phyloP scores from a whole-genome alignment of 2,888 invertebrate genomes.

The Hyalella azteca region DNA sequence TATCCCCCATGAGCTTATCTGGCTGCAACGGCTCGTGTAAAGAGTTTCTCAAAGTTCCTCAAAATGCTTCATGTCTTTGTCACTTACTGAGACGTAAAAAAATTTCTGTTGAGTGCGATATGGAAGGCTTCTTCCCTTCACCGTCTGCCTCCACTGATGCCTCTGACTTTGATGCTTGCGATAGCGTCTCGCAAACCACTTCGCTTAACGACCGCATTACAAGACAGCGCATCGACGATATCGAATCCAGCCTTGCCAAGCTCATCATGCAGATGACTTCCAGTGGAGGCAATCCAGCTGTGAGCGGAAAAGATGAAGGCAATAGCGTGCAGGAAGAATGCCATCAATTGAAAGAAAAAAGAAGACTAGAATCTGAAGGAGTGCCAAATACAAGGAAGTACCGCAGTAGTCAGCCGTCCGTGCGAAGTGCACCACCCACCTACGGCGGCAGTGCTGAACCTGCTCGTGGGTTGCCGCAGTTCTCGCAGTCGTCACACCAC shows the following conservation, averaged over 20 bases:
- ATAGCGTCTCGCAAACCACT: background rate
- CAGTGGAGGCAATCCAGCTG: background rate
- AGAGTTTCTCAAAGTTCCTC: conserved; percentile 16
- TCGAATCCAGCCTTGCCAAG: background rate
- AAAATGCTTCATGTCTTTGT: background rate
- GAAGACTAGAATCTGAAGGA: no score
- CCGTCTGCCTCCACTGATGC: background rate
- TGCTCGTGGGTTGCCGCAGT: background rate
- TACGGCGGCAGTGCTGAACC: background rate
- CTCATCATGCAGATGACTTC: background rate
- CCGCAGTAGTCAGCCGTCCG: background rate
- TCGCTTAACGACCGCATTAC: background rate
- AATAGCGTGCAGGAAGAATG: background rate
- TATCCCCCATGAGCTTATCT: background rate
- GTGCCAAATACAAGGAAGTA: no score
- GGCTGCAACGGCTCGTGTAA: background rate
- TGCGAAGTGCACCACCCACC: background rate
- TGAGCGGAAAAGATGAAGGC: background rate
- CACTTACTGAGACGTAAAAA: background rate
- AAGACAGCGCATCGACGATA: conserved; percentile 1
- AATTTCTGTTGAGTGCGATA: background rate
- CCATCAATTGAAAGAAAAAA: background rate
- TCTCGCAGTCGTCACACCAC: background rate
- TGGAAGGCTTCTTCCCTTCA: background rate
- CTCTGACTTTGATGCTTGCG: background rate